Evolutionary conservation across 1,140 invertebrate species (phyloP).

Genomic region (Saccostrea glomerata): DNA sequence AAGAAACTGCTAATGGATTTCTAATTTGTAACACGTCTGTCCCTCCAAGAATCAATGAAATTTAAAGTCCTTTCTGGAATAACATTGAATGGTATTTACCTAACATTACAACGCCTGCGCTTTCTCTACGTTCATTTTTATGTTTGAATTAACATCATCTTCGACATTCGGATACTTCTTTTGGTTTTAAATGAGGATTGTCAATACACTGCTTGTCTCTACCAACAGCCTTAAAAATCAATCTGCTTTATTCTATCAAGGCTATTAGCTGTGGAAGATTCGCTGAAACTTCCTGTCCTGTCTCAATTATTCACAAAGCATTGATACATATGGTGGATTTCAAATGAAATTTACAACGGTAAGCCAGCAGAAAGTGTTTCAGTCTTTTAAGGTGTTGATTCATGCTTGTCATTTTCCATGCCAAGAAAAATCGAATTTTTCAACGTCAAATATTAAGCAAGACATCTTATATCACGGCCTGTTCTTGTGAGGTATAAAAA

Average conservation of each 20-base stretch:
- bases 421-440: not conserved
- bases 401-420: not conserved
- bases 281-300: slow-evolving; percentile 8
- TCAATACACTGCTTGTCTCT: slow-evolving; percentile 11
- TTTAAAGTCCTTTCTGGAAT: slow-evolving; percentile 9
- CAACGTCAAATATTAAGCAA: not conserved
- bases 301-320: not conserved
- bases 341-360: not conserved
- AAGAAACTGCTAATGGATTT: slow-evolving; percentile 13
- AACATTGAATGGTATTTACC: slow-evolving; percentile 1
- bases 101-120: not conserved
- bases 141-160: slow-evolving; percentile 21
- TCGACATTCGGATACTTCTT: not conserved
- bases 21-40: slow-evolving; percentile 20
- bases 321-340: not conserved
- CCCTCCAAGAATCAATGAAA: slow-evolving; percentile 4
- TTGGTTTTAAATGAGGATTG: not conserved
- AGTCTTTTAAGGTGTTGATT: not conserved
- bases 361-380: not conserved
- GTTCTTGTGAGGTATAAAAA: not conserved
- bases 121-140: not conserved
- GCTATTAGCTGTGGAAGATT: not conserved
- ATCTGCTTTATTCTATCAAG: not conserved
- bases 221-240: slow-evolving; percentile 17
- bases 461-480: not conserved